Evolutionary conservation across 2,888 invertebrate species (phyloP).

Genomic region (Zonitis immaculata): DNA sequence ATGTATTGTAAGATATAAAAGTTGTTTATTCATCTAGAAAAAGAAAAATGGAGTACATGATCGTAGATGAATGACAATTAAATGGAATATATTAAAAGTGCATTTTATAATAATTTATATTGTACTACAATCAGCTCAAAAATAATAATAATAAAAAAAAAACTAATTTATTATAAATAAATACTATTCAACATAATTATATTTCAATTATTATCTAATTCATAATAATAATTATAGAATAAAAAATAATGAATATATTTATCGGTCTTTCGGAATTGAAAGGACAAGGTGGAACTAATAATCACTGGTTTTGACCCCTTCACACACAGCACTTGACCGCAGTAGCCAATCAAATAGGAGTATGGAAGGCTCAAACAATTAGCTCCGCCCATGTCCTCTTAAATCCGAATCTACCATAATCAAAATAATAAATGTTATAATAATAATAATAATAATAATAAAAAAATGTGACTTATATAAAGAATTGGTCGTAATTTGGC

Average conservation of each 20-base stretch:
- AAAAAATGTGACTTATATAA: conserved; percentile 1
- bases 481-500: not conserved
- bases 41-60: not conserved
- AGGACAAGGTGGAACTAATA: too few species aligned
- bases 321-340: too few species aligned
- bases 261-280: too few species aligned
- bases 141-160: too few species aligned
- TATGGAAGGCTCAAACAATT: too few species aligned
- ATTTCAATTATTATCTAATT: too few species aligned
- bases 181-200: not conserved
- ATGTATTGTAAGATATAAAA: not conserved
- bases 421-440: not conserved
- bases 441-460: not conserved
- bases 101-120: not conserved
- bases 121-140: not conserved
- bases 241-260: too few species aligned
- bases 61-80: not conserved
- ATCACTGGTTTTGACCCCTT: too few species aligned
- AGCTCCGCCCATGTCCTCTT: too few species aligned
- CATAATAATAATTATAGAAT: too few species aligned
- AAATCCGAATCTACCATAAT: too few species aligned
- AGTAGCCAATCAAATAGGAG: too few species aligned
- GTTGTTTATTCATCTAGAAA: not conserved
- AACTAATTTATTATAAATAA: not conserved
- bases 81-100: not conserved